phyloP scores from a whole-genome alignment of 2,888 invertebrate genomes.

The Diploptera punctata region DNA sequence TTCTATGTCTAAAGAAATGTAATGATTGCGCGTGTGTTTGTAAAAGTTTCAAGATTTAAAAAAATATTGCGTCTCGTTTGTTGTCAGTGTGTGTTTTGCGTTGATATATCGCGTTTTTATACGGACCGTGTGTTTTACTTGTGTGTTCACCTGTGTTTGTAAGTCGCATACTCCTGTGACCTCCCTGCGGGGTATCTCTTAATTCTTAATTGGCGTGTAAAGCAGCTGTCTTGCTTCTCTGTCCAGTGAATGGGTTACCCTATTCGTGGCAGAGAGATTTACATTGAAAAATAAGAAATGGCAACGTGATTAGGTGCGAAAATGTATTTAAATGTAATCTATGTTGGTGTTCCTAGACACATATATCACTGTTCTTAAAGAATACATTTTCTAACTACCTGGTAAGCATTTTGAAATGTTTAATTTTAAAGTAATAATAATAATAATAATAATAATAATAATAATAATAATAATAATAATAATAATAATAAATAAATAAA shows the following conservation, averaged over 20 bases:
- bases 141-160: not conserved
- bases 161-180: not conserved
- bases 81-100: not conserved
- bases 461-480: no score
- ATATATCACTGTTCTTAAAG: no score
- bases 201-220: conserved; percentile 7
- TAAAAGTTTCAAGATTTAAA: not conserved
- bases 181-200: not conserved
- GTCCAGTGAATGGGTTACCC: not conserved
- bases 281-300: not conserved
- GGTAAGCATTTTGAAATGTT: no score
- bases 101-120: not conserved
- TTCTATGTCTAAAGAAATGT: not conserved
- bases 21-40: not conserved
- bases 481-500: no score
- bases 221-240: not conserved
- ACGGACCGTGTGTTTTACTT: not conserved
- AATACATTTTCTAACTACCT: no score
- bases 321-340: not conserved
- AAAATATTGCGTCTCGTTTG: not conserved
- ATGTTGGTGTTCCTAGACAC: no score
- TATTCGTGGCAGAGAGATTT: not conserved
- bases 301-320: not conserved
- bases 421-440: no score
- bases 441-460: no score